Percentiles rank a stretch among this genome's conserved stretches.
Evolutionary conservation across 1,140 invertebrate species (phyloP).

Genomic region (Drosophila baimaii): DNA sequence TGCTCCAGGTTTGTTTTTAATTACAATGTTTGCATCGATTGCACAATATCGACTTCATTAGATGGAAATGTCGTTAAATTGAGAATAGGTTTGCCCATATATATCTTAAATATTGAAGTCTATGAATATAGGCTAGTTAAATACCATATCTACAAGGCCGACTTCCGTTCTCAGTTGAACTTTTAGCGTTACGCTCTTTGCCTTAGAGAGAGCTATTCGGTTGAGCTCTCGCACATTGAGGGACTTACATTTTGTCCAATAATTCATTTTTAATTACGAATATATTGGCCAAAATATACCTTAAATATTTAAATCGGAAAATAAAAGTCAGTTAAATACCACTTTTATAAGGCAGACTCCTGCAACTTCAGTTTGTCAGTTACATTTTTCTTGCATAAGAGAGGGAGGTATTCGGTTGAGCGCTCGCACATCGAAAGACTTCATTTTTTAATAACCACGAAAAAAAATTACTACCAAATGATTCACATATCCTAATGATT

Average conservation of each 20-base stretch:
- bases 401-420: neutral
- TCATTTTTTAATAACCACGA: too few relatives aligned
- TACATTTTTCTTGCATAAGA: too few relatives aligned
- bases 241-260: too few relatives aligned
- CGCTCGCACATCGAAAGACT: too few relatives aligned
- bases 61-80: neutral
- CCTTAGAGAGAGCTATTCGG: too few relatives aligned
- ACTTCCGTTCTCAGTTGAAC: neutral
- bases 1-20: conserved; percentile 45
- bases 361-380: too few relatives aligned
- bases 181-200: neutral
- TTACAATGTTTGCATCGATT: conserved; percentile 39
- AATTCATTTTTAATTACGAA: too few relatives aligned
- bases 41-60: conserved; percentile 22
- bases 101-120: neutral
- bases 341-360: too few relatives aligned
- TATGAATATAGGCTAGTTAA: neutral
- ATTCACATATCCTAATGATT: neutral
- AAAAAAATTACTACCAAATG: neutral
- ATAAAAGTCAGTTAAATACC: too few relatives aligned
- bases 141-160: too few relatives aligned
- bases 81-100: neutral
- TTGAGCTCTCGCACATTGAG: neutral
- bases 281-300: too few relatives aligned
- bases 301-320: too few relatives aligned